These are phyloP conservation scores for Dryobates pubescens DNA, from an alignment of 2,797 vertebrate genomes.

Conservation along the genomic window DNA sequence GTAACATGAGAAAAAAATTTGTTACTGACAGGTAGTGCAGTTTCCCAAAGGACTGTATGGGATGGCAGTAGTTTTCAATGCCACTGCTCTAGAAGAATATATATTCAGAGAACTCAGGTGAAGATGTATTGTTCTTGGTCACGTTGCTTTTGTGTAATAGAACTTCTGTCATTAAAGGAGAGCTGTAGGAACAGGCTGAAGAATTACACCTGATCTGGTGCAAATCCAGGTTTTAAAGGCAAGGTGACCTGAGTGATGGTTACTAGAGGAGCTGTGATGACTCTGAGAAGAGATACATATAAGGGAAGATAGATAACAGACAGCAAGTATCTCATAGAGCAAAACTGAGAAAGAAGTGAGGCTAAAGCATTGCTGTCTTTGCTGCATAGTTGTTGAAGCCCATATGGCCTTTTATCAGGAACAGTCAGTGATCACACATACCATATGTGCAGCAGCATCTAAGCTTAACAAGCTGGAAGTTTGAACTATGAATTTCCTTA, in stretches of 20 bases:
- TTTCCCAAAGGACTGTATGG: neutral
- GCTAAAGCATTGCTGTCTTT: neutral
- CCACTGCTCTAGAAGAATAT: neutral
- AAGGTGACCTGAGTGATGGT: neutral
- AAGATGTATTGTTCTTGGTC: neutral
- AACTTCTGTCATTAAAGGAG: neutral
- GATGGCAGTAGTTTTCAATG: neutral
- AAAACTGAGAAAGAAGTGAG: neutral
- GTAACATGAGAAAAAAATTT: neutral
- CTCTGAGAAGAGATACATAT: neutral
- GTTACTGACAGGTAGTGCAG: neutral
- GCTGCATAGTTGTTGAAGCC: neutral
- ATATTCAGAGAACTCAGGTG: neutral
- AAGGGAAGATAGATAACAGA: neutral
- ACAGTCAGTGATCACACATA: conserved; percentile 25
- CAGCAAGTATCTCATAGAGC: neutral
- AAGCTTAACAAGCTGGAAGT: neutral
- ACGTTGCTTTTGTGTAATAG: neutral
- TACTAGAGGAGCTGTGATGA: neutral
- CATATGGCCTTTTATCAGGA: conserved; percentile 32
- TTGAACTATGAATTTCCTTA: conserved; percentile 6
- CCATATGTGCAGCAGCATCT: conserved; percentile 35
- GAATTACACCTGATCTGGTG: neutral
- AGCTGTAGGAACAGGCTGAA: neutral
- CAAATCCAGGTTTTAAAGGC: neutral